Conservation (phyloP, 2,797 vertebrate species). For the Tolypeutes matacus region DNA sequence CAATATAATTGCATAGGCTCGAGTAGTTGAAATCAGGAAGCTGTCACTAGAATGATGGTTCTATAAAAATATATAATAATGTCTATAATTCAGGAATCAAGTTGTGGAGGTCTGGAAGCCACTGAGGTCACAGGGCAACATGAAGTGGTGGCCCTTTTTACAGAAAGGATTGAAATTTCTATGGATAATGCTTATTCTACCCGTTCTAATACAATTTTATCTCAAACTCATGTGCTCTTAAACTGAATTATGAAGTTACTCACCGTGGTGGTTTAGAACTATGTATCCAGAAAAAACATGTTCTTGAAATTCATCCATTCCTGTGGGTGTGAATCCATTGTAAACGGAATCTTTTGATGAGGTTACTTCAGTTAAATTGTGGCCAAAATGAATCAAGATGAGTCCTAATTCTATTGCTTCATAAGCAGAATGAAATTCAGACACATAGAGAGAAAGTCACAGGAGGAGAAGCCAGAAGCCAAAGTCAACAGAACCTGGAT, state of each 20-base stretch:
- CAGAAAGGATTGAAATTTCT: not conserved
- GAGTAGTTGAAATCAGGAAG: not conserved
- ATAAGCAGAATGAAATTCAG: too few species aligned
- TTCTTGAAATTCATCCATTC: too few species aligned
- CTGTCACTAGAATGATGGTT: rapidly evolving
- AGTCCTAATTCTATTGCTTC: too few species aligned
- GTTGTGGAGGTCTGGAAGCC: not conserved
- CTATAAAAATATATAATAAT: not conserved
- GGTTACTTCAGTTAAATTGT: too few species aligned
- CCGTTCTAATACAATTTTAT: not conserved
- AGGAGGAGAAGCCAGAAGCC: too few species aligned
- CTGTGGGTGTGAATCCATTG: too few species aligned
- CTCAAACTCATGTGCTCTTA: not conserved
- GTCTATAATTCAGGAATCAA: not conserved
- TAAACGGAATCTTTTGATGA: too few species aligned
- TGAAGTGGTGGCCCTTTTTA: not conserved
- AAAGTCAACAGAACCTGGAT: too few species aligned
- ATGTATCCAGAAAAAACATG: too few species aligned
- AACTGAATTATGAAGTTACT: not conserved
- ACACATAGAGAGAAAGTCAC: too few species aligned
- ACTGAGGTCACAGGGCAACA: not conserved
- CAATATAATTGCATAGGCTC: not conserved
- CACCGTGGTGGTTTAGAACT: too few species aligned
- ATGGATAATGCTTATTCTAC: not conserved
- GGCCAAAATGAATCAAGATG: too few species aligned